phyloP scores from a whole-genome alignment of 2,888 invertebrate species.

The Caenorhabditis panamensis region DNA sequence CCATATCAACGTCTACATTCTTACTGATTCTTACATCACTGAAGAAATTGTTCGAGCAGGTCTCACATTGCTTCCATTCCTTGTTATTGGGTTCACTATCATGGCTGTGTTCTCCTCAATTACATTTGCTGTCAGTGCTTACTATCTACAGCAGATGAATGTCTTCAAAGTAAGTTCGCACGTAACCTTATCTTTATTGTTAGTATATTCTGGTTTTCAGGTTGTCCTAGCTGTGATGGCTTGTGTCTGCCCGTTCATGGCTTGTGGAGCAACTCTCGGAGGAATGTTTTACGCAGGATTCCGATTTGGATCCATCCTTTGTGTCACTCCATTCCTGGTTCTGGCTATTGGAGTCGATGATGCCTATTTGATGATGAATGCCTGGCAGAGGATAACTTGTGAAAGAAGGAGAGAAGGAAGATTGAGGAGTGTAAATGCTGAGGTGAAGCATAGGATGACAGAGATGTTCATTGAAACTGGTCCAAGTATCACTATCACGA shows the following conservation, averaged over 20 bases:
- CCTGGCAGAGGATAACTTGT: slow-evolving; percentile 77
- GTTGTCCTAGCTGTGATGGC: slow-evolving; percentile 76
- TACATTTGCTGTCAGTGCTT: slow-evolving; percentile 75
- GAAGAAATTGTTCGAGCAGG: slow-evolving; percentile 76
- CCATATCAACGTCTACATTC: slow-evolving; percentile 65
- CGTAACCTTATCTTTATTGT: neutral
- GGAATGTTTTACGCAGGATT: slow-evolving; percentile 76
- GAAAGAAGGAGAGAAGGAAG: slow-evolving; percentile 46
- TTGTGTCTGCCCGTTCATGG: slow-evolving; percentile 80
- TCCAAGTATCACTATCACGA: slow-evolving; percentile 77
- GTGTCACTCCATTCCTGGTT: slow-evolving; percentile 78
- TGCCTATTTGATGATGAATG: slow-evolving; percentile 79
- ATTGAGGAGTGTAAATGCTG: slow-evolving; percentile 36
- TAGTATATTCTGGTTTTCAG: slow-evolving; percentile 45
- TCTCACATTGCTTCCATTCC: slow-evolving; percentile 77
- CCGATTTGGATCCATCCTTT: slow-evolving; percentile 80
- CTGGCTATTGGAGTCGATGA: slow-evolving; percentile 80
- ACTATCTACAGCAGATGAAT: slow-evolving; percentile 74
- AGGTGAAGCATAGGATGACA: slow-evolving; percentile 63
- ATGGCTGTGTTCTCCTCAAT: slow-evolving; percentile 78
- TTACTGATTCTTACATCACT: slow-evolving; percentile 78
- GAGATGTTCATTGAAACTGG: slow-evolving; percentile 74
- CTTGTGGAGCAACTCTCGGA: slow-evolving; percentile 72
- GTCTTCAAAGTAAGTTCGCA: slow-evolving; percentile 68
- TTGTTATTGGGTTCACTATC: slow-evolving; percentile 78